Evolutionary conservation across 2,888 invertebrate species (phyloP), one percentile per base, ranked within the genome.

Genomic region (Ashinkailepas kermadecensis): DNA sequence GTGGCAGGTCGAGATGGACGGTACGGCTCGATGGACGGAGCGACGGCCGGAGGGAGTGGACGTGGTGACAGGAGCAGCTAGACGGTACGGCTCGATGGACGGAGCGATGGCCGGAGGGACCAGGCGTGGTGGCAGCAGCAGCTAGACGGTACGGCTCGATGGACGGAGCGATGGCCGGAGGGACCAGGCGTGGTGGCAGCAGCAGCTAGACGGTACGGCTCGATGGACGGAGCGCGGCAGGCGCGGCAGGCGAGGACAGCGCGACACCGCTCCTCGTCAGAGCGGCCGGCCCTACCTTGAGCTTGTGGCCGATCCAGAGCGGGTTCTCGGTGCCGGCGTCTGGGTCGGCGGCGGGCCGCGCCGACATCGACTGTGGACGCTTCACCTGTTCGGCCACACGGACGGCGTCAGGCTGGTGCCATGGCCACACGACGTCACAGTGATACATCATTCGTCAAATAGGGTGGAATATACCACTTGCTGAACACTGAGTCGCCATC

Each of bases 301-400:
- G 91, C 89, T 87, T 93, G 92, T 95, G 95, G 89, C 96, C 96
- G 86, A 95, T 92, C 96, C 95, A 96, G 21, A 96, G 88, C 0
- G 95, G 96, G 89, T 96, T 96, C 87, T 96, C 96, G 0, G 95
- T 96, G 0, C 95, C 95, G 86, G 95, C 95, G 85, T 95, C 94
- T 64, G 83, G 81, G 94, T 94, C 84, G 94, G 92, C 83, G 94
- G 92, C 82, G 94, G 18, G 18, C 23, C 23, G 23, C 18, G 67
- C 23, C 23, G 67, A 23, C 67, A 23, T 13, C 67, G 25, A 23
- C 67, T 25, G 23, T 0, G 67, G 23, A 9, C 23, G 54, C 74
- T 54, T 74, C 21, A 56, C 54, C 56, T 39, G 74, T 4, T 6
- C n/a, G 21, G n/a, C 67, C 18, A 67, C n/a, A 10, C 9, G n/a